These are phyloP conservation scores for Agapornis roseicollis DNA, from an alignment of 2,113 vertebrate species.

Conservation along the genomic window DNA sequence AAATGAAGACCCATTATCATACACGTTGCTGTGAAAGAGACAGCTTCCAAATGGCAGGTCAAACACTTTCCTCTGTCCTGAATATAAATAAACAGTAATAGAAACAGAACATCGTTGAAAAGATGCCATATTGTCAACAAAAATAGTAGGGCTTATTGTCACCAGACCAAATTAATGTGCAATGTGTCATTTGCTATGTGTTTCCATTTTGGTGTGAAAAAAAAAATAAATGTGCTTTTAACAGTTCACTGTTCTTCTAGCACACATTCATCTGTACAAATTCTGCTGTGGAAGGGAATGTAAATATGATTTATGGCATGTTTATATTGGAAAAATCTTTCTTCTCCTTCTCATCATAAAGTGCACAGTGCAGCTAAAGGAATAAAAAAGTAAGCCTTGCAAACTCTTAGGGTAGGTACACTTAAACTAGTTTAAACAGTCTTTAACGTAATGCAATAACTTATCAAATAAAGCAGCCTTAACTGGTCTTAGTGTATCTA, in stretches of 20 bases:
- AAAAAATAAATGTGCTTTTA: neutral
- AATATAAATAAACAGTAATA: slow-evolving; percentile 23
- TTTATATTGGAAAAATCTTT: slow-evolving; percentile 37
- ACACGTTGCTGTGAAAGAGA: slow-evolving; percentile 93
- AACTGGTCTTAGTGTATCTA: neutral
- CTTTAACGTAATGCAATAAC: neutral
- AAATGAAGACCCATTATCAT: slow-evolving; percentile 89
- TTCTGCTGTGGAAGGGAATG: neutral
- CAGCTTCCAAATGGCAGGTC: slow-evolving; percentile 94
- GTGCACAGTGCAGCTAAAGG: neutral
- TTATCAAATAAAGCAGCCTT: slow-evolving; percentile 19
- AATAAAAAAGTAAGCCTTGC: slow-evolving; percentile 27
- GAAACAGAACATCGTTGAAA: slow-evolving; percentile 45
- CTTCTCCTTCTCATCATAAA: neutral
- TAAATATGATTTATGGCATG: slow-evolving; percentile 33
- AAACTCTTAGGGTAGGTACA: neutral
- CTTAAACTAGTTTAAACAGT: slow-evolving; percentile 20
- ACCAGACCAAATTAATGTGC: slow-evolving; percentile 15
- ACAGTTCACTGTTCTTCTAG: neutral
- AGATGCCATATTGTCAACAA: neutral
- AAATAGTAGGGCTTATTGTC: slow-evolving; percentile 33
- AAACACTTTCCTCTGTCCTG: slow-evolving; percentile 98
- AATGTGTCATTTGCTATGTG: neutral
- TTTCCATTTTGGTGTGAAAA: slow-evolving; percentile 26
- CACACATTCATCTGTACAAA: neutral